Conservation (phyloP, 2,888 invertebrate genomes). For the Petrophora chlorosata region DNA sequence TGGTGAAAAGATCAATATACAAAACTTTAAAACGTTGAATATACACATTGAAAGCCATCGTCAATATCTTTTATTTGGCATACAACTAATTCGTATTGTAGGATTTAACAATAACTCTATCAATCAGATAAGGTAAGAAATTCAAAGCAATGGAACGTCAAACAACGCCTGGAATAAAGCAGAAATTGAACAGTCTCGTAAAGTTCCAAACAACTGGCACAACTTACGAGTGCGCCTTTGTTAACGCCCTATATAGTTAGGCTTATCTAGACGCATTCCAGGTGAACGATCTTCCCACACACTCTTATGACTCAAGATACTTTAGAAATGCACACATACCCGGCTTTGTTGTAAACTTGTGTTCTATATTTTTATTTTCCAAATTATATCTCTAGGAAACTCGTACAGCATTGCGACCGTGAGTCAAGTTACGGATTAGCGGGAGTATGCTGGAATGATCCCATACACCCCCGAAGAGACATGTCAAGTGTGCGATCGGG, state of each 20-base stretch:
- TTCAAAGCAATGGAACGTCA: constrained; percentile 12
- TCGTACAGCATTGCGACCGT: constrained; percentile 51
- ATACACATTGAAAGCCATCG: no score
- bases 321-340: constrained; percentile 30
- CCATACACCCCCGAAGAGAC: constrained; percentile 55
- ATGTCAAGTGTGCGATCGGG: constrained; percentile 58
- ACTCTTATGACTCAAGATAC: constrained; percentile 43
- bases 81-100: neutral
- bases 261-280: constrained; percentile 69
- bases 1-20: no score
- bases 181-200: constrained; percentile 19
- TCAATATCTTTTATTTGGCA: no score
- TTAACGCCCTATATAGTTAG: constrained; percentile 64
- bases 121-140: constrained; percentile 4
- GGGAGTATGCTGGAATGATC: constrained; percentile 62
- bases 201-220: constrained; percentile 45
- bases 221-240: constrained; percentile 61
- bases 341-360: constrained; percentile 20
- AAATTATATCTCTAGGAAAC: constrained; percentile 40
- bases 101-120: constrained; percentile 1
- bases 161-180: constrained; percentile 12
- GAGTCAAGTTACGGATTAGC: constrained; percentile 71
- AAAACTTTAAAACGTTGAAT: no score
- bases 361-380: constrained; percentile 35
- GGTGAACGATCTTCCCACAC: constrained; percentile 61